These are phyloP conservation scores for Phoxinus phoxinus DNA, from an alignment of 2,113 vertebrate species.

Conservation along the genomic window DNA sequence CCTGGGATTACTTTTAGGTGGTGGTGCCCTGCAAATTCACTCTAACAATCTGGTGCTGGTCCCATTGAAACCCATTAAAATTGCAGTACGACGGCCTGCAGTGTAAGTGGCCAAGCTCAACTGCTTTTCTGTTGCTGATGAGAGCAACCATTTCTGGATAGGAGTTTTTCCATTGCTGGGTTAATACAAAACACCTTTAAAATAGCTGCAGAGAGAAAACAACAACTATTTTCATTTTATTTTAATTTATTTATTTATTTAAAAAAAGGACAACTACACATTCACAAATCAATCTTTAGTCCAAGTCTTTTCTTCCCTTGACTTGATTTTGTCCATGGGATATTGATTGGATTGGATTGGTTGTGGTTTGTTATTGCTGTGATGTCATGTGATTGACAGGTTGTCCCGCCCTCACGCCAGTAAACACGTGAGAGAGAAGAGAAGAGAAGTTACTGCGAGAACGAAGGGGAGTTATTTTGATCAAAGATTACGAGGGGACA, in stretches of 20 bases:
- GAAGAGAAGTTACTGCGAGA: too few species aligned
- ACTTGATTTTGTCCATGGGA: too few species aligned
- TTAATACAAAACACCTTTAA: constrained; percentile 31
- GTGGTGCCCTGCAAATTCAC: constrained; percentile 32
- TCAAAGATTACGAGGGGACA: too few species aligned
- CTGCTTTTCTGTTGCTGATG: constrained; percentile 20
- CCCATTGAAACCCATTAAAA: constrained; percentile 56
- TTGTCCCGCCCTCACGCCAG: too few species aligned
- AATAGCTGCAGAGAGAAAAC: background rate
- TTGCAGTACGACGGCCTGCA: constrained; percentile 26
- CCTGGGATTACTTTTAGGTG: constrained; percentile 30
- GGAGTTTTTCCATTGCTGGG: background rate
- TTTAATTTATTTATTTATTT: background rate
- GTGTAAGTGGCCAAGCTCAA: constrained; percentile 29
- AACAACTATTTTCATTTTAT: background rate
- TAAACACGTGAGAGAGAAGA: too few species aligned
- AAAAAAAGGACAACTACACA: too few species aligned
- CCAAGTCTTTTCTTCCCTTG: too few species aligned
- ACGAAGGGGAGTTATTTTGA: too few species aligned
- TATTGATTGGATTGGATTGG: too few species aligned
- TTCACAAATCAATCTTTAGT: background rate
- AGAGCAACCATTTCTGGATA: constrained; percentile 8
- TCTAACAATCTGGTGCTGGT: constrained; percentile 46
- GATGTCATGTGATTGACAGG: too few species aligned
- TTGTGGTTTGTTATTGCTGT: too few species aligned